Base-by-base conservation (phyloP, 2,888 invertebrate genomes). In the Megaustenia siamemsis region DNA sequence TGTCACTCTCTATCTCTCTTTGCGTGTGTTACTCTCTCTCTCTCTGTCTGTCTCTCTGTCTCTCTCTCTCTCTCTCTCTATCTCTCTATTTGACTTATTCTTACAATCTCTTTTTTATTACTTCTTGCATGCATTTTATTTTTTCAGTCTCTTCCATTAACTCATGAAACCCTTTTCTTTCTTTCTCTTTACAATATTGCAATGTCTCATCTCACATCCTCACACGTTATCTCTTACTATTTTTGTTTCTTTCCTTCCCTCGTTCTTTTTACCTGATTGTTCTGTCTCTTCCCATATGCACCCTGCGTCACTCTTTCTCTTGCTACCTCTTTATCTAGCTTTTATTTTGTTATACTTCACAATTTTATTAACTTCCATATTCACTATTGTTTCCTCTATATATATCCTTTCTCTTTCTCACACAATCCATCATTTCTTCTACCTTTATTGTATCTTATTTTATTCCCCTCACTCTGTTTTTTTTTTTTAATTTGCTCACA, bases 1-100 rank as follows among this genome's bases (percentile, higher is more conserved):
- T 18, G 8, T 18, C 49, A 12, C 49, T 18, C n/a, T n/a, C 68
- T 68, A 68, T 68, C 68, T 68, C 35, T 68, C 68, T 68, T 38
- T 68, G 38, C 38, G 38, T 68, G 38, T 68, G 38, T 68, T 38
- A 38, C 35, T 68, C 68, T 68, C 35, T 68, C 68, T 68, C 35
- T 68, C 68, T 68, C 35, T 68, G 15, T 68, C 10, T 68, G 15
- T 68, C 10, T 68, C 35, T 68, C 10, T 68, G 15, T 68, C 10
- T 68, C 35, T 68, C 10, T 68, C 35, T 68, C 10, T 68, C 35
- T 68, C 10, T 68, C 35, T 68, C 10, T 68, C 35, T 68, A 35
- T 68, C 35, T 68, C 10, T 68, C 35, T 68, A 35, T 68, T 18
- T 68, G 15, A 15, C 38, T 21, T 38, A 4, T 38, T 49, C 49